A percentile compares a stretch with the other conserved stretches of the same genome.
Conservation (phyloP, 2,113 vertebrate species). For the Micronycteris hirsuta region DNA sequence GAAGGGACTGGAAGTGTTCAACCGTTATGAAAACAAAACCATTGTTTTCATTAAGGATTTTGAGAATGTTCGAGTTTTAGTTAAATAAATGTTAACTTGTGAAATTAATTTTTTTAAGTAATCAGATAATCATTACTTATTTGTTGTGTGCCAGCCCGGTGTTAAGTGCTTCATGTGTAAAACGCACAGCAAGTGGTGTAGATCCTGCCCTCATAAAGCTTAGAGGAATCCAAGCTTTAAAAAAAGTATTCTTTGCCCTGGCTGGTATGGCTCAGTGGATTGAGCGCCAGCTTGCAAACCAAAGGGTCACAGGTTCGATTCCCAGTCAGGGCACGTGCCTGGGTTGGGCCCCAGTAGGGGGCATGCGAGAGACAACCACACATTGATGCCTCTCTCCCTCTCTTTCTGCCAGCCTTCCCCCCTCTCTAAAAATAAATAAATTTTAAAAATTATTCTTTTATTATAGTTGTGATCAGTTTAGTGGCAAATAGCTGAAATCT, state of each 20-base stretch:
- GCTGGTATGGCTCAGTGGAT: too few relatives aligned
- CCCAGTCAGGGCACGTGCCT: too few relatives aligned
- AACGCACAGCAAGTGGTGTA: fast-evolving
- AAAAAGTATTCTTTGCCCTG: background rate
- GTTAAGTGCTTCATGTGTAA: background rate
- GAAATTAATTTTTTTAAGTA: background rate
- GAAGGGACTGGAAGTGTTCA: background rate
- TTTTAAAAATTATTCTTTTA: background rate
- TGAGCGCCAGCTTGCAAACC: too few relatives aligned
- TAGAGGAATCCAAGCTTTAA: background rate
- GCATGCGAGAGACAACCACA: too few relatives aligned
- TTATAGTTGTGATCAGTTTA: background rate
- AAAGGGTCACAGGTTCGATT: too few relatives aligned
- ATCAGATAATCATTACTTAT: background rate
- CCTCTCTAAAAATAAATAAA: too few relatives aligned
- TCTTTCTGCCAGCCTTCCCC: too few relatives aligned
- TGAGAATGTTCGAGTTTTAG: background rate
- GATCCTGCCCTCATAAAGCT: background rate
- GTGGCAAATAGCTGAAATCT: background rate
- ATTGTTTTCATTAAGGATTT: background rate
- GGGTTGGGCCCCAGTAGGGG: too few relatives aligned
- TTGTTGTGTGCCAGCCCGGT: background rate
- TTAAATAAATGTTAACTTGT: background rate
- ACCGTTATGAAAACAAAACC: background rate
- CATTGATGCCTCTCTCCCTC: too few relatives aligned